Evolutionary conservation across 1,140 invertebrate genomes (phyloP).

Genomic region (Drosophila novamexicana): DNA sequence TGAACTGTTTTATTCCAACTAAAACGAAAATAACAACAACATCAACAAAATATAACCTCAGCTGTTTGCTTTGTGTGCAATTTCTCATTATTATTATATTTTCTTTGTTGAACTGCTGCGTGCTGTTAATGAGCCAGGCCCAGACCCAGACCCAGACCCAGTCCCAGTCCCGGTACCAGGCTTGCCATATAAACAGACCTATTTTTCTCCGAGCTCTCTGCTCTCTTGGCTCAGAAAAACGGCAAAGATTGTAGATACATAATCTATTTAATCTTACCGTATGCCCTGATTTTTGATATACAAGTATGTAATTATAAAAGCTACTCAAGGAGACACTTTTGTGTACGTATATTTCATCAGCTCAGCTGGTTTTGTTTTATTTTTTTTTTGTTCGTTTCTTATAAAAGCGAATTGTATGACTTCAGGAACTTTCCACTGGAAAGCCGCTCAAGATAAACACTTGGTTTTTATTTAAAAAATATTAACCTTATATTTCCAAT

Average conservation of each 20-base stretch:
- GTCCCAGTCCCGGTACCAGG: conserved; percentile 1
- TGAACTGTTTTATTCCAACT: conserved; percentile 15
- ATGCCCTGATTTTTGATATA: neutral
- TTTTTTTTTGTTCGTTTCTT: no score
- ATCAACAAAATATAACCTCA: conserved; percentile 7
- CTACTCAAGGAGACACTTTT: no score
- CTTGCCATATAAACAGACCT: conserved; percentile 9
- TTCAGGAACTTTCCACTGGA: no score
- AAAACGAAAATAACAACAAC: neutral
- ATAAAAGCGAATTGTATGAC: no score
- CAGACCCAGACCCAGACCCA: conserved; percentile 7
- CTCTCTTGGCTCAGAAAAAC: neutral
- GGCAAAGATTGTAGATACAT: conserved; percentile 5
- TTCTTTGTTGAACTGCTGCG: conserved; percentile 54
- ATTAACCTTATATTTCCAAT: no score
- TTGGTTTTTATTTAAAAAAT: no score
- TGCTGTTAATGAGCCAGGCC: conserved; percentile 60
- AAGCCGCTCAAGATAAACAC: no score
- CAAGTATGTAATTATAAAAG: no score
- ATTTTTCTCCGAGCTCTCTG: neutral
- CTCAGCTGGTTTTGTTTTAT: no score
- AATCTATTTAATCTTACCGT: neutral
- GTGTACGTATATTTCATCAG: no score
- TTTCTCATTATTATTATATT: conserved; percentile 43
- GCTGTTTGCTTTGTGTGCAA: conserved; percentile 34